Base-by-base conservation (phyloP, 2,113 vertebrate species). In the Sinocyclocheilus anophthalmus region DNA sequence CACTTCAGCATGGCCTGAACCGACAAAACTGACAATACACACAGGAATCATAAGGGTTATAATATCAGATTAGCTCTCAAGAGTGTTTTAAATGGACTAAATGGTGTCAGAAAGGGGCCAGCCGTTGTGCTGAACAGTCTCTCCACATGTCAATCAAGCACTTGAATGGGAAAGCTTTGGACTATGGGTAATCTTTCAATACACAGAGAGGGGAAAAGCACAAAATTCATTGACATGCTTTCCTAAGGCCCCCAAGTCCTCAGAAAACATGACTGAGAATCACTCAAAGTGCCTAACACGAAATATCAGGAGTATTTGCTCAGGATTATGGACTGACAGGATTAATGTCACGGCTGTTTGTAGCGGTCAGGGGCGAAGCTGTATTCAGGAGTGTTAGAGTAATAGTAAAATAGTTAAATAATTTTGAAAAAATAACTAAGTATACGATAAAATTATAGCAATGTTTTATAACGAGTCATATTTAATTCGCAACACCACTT, bases 231-330 rank as follows among this genome's bases (percentile, higher is more conserved):
- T 37, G 69, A 75, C 13, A 81, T 63, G 33, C 57, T 76, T 59
- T 48, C 16, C 18, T 14, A 48, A 39, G 26, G 14, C n/a, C 69
- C 30, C 16, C 16, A 22, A 76, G 37, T 45, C 12, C 37, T 76
- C 26, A 2, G n/a, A 14, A 42, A 45, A 55, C 55, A 65, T 24
- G 7, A 33, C 57, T 59, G 9, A 63, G 26, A 69, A 3, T 45
- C 33, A 37, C 53, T 26, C 3, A 14, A 61, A 14, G 16, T 82
- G 70, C 45, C 14, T 37, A 33, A 61, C 8, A 20, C 82, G 16
- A 85, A 82, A 85, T 83, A 83, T 85, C 75, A 85, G 53, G 30
- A 85, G 69, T 18, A 73, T 85, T 78, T 79, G 42, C 45, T 53
- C n/a, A 39, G 37, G 55, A 72, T 63, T 65, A 85, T 70, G 67